Evolutionary conservation across 2,888 invertebrate genomes (phyloP).

Genomic region (Hypselothyrea guttata): DNA sequence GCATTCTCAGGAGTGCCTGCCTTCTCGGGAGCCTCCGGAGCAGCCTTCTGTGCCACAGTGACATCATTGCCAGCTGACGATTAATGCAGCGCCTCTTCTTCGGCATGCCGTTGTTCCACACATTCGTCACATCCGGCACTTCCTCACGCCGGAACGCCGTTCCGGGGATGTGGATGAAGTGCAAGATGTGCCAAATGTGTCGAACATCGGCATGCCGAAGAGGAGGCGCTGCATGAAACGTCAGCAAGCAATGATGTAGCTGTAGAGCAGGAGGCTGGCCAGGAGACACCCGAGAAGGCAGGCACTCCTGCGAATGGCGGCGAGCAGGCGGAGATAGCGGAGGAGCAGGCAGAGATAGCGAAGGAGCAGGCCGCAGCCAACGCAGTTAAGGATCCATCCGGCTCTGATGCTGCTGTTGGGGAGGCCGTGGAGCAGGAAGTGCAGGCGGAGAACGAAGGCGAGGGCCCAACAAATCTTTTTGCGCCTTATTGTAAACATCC

Average conservation of each 20-base stretch:
- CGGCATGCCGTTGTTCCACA: slow-evolving; percentile 74
- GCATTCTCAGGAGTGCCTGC: slow-evolving; percentile 30
- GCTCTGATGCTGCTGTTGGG: slow-evolving; percentile 1
- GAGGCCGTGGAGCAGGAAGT: too few relatives aligned
- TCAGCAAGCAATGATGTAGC: slow-evolving; percentile 50
- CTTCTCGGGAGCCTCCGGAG: slow-evolving; percentile 57
- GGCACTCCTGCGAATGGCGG: slow-evolving; percentile 27
- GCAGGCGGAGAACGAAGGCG: slow-evolving; percentile 31
- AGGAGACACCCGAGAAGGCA: slow-evolving; percentile 56
- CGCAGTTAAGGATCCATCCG: slow-evolving; percentile 31
- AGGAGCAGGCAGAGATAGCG: too few relatives aligned
- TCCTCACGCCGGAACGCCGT: slow-evolving; percentile 56
- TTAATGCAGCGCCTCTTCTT: slow-evolving; percentile 77
- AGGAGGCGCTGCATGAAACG: slow-evolving; percentile 57
- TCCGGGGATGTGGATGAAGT: slow-evolving; percentile 61
- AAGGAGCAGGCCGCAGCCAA: slow-evolving; percentile 13
- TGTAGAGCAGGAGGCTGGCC: slow-evolving; percentile 58
- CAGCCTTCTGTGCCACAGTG: slow-evolving; percentile 59
- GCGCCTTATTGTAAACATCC: slow-evolving; percentile 58
- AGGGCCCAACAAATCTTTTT: slow-evolving; percentile 53
- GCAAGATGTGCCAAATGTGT: slow-evolving; percentile 78
- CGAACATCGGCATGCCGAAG: slow-evolving; percentile 73
- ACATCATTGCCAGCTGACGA: slow-evolving; percentile 54
- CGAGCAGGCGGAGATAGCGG: slow-evolving; percentile 1
- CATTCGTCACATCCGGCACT: slow-evolving; percentile 78